Evolutionary conservation across 1,140 invertebrate species (phyloP).

Genomic region (Phymastichus coffea): DNA sequence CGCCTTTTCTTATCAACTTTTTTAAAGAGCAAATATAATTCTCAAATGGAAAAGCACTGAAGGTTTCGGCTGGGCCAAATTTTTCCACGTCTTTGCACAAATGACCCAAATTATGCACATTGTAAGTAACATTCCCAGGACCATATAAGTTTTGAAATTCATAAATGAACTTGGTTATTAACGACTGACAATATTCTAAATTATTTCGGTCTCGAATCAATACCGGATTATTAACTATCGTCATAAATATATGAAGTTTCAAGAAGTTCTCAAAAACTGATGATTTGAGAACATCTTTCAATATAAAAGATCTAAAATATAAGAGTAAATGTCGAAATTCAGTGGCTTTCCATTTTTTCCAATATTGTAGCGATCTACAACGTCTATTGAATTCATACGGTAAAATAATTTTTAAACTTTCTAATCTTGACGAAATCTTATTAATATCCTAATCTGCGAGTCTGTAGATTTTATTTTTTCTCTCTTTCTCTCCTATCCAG

Average conservation of each 20-base stretch:
- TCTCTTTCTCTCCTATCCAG: constrained; percentile 28
- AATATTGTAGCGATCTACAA: constrained; percentile 8
- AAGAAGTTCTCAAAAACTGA: neutral
- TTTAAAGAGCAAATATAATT: constrained; percentile 13
- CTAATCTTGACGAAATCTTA: neutral
- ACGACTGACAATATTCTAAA: neutral
- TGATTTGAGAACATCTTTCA: neutral
- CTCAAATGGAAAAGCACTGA: constrained; percentile 16
- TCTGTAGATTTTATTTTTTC: constrained; percentile 12
- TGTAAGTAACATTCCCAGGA: constrained; percentile 28
- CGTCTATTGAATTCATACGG: neutral
- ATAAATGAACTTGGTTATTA: neutral
- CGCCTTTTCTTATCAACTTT: constrained; percentile 3
- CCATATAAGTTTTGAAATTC: constrained; percentile 22
- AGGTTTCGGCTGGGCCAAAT: constrained; percentile 18
- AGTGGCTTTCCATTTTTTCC: neutral
- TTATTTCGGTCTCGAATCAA: neutral
- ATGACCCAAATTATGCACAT: constrained; percentile 35
- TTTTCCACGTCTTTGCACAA: constrained; percentile 24
- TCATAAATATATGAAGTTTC: neutral
- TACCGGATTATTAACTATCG: neutral
- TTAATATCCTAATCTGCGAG: neutral
- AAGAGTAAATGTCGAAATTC: neutral
- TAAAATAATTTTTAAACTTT: constrained; percentile 25
- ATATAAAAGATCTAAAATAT: neutral